Conservation (phyloP, 2,888 invertebrate species). For the Netelia inedita region DNA sequence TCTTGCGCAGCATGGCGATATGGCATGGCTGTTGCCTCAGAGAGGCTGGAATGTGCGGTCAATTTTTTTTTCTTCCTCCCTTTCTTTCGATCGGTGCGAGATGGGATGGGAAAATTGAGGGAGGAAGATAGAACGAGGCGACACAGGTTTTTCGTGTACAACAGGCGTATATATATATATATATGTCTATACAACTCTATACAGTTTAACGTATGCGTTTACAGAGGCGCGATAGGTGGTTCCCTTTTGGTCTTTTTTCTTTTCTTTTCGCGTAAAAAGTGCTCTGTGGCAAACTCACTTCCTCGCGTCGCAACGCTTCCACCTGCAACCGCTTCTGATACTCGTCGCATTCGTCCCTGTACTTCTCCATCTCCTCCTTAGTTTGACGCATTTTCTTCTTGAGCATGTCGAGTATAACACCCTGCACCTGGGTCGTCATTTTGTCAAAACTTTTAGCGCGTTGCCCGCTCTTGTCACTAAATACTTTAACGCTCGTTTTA, state of each 20-base stretch:
- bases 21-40: neutral
- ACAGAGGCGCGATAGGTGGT: neutral
- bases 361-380: conserved; percentile 99
- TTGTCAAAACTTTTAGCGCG: conserved; percentile 74
- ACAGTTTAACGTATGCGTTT: neutral
- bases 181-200: neutral
- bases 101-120: conserved; percentile 5
- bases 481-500: conserved; percentile 28
- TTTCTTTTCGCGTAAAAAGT: conserved; percentile 20
- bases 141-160: neutral
- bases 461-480: conserved; percentile 13
- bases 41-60: conserved; percentile 36
- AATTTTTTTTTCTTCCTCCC: conserved; percentile 3
- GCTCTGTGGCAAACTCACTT: conserved; percentile 90
- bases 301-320: conserved; percentile 98
- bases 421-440: conserved; percentile 97
- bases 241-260: neutral
- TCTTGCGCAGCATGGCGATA: neutral
- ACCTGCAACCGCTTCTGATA: conserved; percentile 97
- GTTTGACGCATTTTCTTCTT: conserved; percentile 99
- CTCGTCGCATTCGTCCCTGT: conserved; percentile 99
- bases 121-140: neutral
- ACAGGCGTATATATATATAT: neutral
- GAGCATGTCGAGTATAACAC: conserved; percentile 97
- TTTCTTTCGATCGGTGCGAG: neutral